Base-by-base conservation (phyloP, 2,797 vertebrate species). In the Melanotaenia boesemani region DNA sequence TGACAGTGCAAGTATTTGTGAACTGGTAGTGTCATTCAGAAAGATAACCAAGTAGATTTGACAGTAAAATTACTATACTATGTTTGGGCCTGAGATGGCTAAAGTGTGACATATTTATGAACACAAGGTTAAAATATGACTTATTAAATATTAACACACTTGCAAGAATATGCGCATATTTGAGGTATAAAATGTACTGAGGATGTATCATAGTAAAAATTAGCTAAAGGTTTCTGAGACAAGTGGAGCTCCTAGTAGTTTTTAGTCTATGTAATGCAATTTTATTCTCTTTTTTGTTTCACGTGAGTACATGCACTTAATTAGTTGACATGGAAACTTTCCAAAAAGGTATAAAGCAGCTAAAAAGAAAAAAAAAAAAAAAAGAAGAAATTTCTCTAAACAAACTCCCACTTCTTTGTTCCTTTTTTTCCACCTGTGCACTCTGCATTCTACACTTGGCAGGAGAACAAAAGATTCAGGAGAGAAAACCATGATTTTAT, bases 341-440 rank as follows among this genome's bases (percentile, higher is more conserved):
- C 18, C 28, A 8, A 18, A 37, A 41, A 12, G n/a, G 15, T n/a
- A 46, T 4, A 32, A 20, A 60, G 39, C 13, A 36, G 32, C 32
- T 28, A n/a, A n/a, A n/a, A n/a, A 4, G 24, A 28, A 12, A 12
- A 26, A 22, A 56, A 28, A 2, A 20, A 24, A n/a, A 65, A 36
- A 3, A 18, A 6, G 6, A 7, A 52, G 2, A 52, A 6, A 60
- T 15, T 6, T 50, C 12, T 60, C 36, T 60, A 2, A 48, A 59
- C 11, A 58, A 69, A 48, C 41, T 59, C 67, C 56, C 28, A 36
- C 28, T 30, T 59, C 26, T 59, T 57, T 46, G 26, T 59, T 59
- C 3, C 8, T 46, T 32, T 36, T 30, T 15, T 30, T 50, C 67
- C 57, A 60, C 56, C 39, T 68, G 55, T n/a, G 28, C 2, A 6